Evolutionary conservation across 2,113 vertebrate genomes (phyloP).

Genomic region (Hepsetus odoe): DNA sequence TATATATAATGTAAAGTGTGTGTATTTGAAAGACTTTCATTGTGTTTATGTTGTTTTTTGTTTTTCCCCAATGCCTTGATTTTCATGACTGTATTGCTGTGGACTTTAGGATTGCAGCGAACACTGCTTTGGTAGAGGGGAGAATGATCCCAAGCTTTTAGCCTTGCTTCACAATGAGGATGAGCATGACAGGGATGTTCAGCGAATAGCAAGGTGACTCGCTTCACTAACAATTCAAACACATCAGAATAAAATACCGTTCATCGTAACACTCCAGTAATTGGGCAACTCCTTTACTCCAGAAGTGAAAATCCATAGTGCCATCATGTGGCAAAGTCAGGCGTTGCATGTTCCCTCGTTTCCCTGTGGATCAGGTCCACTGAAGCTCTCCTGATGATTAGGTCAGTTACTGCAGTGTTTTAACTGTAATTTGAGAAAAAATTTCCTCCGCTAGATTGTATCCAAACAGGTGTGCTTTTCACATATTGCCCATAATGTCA

Average conservation of each 20-base stretch:
- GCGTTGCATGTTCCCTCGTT: conserved; percentile 40
- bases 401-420: conserved; percentile 69
- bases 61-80: conserved; percentile 60
- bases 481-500: neutral
- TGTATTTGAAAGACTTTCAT: conserved; percentile 72
- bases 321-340: conserved; percentile 63
- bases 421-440: conserved; percentile 65
- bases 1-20: conserved; percentile 74
- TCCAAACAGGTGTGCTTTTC: neutral
- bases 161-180: conserved; percentile 9
- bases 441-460: neutral
- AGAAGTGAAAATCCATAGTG: conserved; percentile 43
- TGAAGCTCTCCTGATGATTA: conserved; percentile 27
- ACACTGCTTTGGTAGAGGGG: conserved; percentile 37
- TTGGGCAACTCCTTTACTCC: too few species aligned
- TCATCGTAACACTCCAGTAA: too few species aligned
- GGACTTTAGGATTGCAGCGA: conserved; percentile 52
- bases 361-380: neutral
- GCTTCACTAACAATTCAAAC: conserved; percentile 1
- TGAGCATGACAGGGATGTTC: neutral
- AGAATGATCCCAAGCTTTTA: conserved; percentile 13
- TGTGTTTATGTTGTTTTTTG: conserved; percentile 55
- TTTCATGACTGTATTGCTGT: conserved; percentile 48
- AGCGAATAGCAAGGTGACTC: neutral
- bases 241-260: neutral